Conservation (phyloP, 1,140 invertebrate genomes). For the Drosophila simulans region DNA sequence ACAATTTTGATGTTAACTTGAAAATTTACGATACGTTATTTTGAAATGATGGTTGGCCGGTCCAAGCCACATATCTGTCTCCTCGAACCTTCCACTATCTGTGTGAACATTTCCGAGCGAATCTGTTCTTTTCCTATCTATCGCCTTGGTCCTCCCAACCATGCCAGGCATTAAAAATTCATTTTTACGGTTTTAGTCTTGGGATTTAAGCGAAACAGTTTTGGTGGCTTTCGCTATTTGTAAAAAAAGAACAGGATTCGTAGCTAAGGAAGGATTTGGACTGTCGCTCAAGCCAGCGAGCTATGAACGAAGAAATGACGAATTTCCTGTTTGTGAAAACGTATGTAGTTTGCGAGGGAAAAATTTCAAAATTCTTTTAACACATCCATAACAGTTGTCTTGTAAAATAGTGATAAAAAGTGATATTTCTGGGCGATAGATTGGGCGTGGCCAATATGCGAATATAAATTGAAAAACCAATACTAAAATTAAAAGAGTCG, state of each 20-base stretch:
- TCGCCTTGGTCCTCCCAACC: conserved; percentile 17
- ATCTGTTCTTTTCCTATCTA: conserved; percentile 40
- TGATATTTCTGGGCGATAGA: too few relatives aligned
- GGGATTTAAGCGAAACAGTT: conserved; percentile 40
- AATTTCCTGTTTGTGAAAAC: neutral
- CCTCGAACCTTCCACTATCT: neutral
- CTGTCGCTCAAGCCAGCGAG: conserved; percentile 18
- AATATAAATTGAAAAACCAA: too few relatives aligned
- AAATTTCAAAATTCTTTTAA: too few relatives aligned
- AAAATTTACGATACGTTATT: conserved; percentile 82
- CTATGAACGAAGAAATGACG: neutral
- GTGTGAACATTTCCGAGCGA: neutral
- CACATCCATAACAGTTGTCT: too few relatives aligned
- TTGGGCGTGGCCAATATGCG: too few relatives aligned
- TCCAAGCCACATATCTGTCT: conserved; percentile 8
- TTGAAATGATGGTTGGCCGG: conserved; percentile 74
- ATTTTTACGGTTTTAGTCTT: conserved; percentile 56
- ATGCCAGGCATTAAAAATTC: conserved; percentile 57
- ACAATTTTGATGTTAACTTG: conserved; percentile 84
- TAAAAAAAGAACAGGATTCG: conserved; percentile 5
- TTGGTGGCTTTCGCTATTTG: neutral
- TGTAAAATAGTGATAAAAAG: too few relatives aligned
- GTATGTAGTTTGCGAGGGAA: too few relatives aligned
- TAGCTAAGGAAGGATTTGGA: conserved; percentile 27
- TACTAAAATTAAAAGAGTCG: too few relatives aligned